phyloP scores from a whole-genome alignment of 2,888 invertebrate species.

The Sphaeridia pumilis region DNA sequence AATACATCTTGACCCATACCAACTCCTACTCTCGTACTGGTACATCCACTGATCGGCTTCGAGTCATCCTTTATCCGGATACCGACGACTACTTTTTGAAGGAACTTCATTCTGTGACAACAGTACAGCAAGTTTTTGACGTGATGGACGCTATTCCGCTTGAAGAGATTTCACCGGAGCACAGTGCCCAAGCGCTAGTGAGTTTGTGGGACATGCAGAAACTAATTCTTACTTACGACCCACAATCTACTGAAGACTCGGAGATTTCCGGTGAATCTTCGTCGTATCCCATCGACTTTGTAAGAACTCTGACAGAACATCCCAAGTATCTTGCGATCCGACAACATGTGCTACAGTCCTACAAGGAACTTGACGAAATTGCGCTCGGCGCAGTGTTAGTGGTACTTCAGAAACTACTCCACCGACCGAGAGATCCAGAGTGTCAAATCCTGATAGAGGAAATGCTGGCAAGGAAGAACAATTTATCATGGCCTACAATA shows the following conservation, averaged over 20 bases:
- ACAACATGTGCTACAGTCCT: conserved; percentile 14
- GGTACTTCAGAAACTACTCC: conserved; percentile 20
- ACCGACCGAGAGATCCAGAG: conserved; percentile 10
- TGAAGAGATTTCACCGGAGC: conserved; percentile 4
- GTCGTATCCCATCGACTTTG: no score
- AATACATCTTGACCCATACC: no score
- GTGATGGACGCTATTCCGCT: neutral
- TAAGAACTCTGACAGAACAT: no score
- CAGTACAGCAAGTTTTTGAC: conserved; percentile 12
- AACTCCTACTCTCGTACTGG: no score
- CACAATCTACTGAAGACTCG: no score
- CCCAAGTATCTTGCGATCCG: no score
- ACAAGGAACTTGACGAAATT: conserved; percentile 23
- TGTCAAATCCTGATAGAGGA: conserved; percentile 23
- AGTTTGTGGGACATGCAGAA: conserved; percentile 33
- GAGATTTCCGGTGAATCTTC: no score
- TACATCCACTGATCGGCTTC: neutral
- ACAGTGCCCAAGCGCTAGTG: conserved; percentile 27
- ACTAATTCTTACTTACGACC: conserved; percentile 18
- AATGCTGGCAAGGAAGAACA: conserved; percentile 18
- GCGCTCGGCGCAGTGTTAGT: conserved; percentile 21
- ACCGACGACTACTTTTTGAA: neutral
- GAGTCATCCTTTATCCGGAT: conserved; percentile 3
- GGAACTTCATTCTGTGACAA: neutral
- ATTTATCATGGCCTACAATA: conserved; percentile 20